These are phyloP conservation scores for Meiosimyza decipiens DNA, from an alignment of 2,888 invertebrate genomes.

Conservation along the genomic window DNA sequence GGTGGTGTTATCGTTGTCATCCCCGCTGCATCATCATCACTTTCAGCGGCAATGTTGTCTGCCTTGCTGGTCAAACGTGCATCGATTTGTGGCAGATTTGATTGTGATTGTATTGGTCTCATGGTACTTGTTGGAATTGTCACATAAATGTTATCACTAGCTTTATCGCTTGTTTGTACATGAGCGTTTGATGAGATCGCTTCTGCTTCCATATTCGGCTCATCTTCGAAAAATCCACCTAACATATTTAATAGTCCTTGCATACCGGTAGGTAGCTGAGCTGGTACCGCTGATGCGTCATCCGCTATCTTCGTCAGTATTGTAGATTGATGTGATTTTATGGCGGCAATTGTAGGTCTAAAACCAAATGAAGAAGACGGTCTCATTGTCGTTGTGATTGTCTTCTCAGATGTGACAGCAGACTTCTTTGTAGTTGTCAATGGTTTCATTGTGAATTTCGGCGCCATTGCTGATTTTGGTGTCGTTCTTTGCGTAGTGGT, in stretches of 20 bases:
- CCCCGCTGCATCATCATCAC: conserved; percentile 34
- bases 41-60: conserved; percentile 47
- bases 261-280: conserved; percentile 53
- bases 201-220: conserved; percentile 35
- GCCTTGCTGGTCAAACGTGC: conserved; percentile 53
- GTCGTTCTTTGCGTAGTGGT: conserved; percentile 37
- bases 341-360: not conserved
- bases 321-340: conserved; percentile 8
- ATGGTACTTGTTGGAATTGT: no score
- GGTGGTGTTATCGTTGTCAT: conserved; percentile 54
- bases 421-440: conserved; percentile 28
- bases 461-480: conserved; percentile 30
- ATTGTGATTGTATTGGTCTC: conserved; percentile 11
- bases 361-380: conserved; percentile 11
- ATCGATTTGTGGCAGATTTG: conserved; percentile 48
- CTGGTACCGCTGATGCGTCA: not conserved
- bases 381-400: conserved; percentile 34
- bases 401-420: conserved; percentile 28
- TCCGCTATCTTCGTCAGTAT: conserved; percentile 12
- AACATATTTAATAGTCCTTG: conserved; percentile 61
- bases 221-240: conserved; percentile 62
- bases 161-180: conserved; percentile 37
- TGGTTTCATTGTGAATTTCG: conserved; percentile 36
- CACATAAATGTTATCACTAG: conserved; percentile 40
- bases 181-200: not conserved